Evolutionary conservation across 2,888 invertebrate species (phyloP).

Genomic region (Crioceris asparagi): DNA sequence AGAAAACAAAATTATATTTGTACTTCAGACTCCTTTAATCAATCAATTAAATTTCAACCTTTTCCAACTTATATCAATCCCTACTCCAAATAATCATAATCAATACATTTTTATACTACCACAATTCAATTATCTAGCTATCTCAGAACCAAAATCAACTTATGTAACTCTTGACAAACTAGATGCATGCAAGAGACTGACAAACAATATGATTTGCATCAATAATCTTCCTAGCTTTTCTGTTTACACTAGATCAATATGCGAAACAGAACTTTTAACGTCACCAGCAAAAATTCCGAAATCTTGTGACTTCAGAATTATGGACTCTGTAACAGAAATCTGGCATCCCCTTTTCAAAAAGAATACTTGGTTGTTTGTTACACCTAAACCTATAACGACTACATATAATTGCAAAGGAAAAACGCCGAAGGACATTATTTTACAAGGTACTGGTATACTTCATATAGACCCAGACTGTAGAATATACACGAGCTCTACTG

Average conservation of each 20-base stretch:
- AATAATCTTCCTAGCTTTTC: slow-evolving; percentile 6
- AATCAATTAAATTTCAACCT: slow-evolving; percentile 7
- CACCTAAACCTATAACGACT: too few relatives aligned
- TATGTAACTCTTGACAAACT: slow-evolving; percentile 5
- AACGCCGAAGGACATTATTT: too few relatives aligned
- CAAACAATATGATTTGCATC: slow-evolving; percentile 4
- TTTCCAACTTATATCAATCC: slow-evolving; percentile 9
- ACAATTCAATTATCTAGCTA: slow-evolving; percentile 5
- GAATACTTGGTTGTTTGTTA: too few relatives aligned
- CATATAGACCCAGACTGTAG: too few relatives aligned
- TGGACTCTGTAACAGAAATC: too few relatives aligned
- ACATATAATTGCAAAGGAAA: too few relatives aligned
- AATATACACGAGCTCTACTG: too few relatives aligned
- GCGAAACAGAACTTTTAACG: slow-evolving; percentile 10
- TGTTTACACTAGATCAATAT: slow-evolving; percentile 5
- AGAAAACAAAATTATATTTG: slow-evolving; percentile 11
- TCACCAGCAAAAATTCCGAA: background rate
- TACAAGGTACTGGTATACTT: too few relatives aligned
- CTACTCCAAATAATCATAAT: slow-evolving; percentile 5
- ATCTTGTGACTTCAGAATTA: slow-evolving; percentile 7
- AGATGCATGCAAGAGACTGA: slow-evolving; percentile 4
- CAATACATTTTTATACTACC: slow-evolving; percentile 9
- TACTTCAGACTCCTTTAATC: slow-evolving; percentile 9
- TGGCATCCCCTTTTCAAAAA: too few relatives aligned
- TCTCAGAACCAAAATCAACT: slow-evolving; percentile 8